phyloP scores from a whole-genome alignment of 2,113 vertebrate genomes.

The Forbesichthys papilliferus region DNA sequence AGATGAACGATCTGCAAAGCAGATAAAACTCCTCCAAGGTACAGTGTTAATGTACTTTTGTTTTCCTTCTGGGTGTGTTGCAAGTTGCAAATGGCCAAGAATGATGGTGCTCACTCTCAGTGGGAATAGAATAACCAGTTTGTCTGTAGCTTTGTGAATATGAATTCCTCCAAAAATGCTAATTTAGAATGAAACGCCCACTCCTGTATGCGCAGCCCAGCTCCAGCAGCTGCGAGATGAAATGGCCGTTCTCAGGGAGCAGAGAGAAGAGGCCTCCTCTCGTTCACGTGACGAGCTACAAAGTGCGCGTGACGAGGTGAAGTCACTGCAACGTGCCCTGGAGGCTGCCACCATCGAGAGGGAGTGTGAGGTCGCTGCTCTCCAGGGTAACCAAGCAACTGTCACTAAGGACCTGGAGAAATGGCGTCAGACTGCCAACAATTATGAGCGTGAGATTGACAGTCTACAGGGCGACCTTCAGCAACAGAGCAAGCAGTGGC shows the following conservation, averaged over 20 bases:
- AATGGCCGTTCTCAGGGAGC: conserved; percentile 82
- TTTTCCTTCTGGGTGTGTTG: not conserved
- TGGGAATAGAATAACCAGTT: too few species aligned
- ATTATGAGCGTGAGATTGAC: conserved; percentile 87
- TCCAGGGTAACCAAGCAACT: conserved; percentile 84
- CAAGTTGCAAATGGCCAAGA: not conserved
- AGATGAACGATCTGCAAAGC: conserved; percentile 88
- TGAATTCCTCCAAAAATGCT: not conserved
- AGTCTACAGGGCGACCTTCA: conserved; percentile 85
- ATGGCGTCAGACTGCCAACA: conserved; percentile 85
- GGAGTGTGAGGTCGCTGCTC: conserved; percentile 80
- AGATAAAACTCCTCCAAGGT: conserved; percentile 93
- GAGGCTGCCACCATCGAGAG: conserved; percentile 82
- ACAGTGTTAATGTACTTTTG: conserved; percentile 10
- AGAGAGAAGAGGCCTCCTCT: conserved; percentile 81
- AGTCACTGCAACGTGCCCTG: conserved; percentile 84
- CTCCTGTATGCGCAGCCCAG: conserved; percentile 60
- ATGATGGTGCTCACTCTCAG: not conserved
- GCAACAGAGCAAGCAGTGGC: conserved; percentile 86
- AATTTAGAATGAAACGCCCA: not conserved
- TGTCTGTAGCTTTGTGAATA: not conserved
- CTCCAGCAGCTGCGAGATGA: conserved; percentile 84
- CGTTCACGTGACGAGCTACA: conserved; percentile 80
- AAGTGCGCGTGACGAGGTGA: conserved; percentile 85
- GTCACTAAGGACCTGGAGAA: conserved; percentile 85